A percentile compares a stretch with the other conserved stretches of the same genome.
phyloP scores from a whole-genome alignment of 2,113 vertebrate species.

The Xenus cinereus region DNA sequence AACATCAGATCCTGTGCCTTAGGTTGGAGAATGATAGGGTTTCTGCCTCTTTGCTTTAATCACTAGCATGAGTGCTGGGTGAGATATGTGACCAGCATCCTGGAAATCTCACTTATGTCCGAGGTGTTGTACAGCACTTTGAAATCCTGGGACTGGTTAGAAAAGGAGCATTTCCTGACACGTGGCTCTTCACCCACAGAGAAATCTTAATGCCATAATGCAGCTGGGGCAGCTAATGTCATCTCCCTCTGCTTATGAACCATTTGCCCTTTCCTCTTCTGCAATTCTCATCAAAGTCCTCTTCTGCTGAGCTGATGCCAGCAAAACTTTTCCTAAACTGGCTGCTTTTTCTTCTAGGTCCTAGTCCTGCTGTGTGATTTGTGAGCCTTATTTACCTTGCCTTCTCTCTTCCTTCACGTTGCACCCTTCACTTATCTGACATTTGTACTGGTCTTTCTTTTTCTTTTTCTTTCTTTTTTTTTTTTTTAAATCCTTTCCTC shows the following conservation, averaged over 20 bases:
- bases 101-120: fast-evolving
- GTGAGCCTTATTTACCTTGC: neutral
- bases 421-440: neutral
- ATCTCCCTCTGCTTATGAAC: neutral
- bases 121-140: neutral
- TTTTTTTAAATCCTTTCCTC: neutral
- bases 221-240: neutral
- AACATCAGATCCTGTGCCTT: neutral
- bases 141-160: neutral
- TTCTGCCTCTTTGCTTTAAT: neutral
- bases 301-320: neutral
- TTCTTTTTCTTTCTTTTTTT: neutral
- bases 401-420: neutral
- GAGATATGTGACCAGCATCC: neutral
- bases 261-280: neutral
- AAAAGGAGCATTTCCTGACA: neutral
- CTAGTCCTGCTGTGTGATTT: neutral
- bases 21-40: neutral
- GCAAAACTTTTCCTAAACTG: neutral
- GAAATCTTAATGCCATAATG: neutral
- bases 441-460: neutral
- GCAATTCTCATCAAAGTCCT: neutral
- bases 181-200: neutral
- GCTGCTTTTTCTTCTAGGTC: neutral
- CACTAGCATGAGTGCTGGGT: fast-evolving